Percentiles rank a stretch among this genome's conserved stretches.
Conservation (phyloP, 64 coral and sea anemone species). For the Anthopleura sola region DNA sequence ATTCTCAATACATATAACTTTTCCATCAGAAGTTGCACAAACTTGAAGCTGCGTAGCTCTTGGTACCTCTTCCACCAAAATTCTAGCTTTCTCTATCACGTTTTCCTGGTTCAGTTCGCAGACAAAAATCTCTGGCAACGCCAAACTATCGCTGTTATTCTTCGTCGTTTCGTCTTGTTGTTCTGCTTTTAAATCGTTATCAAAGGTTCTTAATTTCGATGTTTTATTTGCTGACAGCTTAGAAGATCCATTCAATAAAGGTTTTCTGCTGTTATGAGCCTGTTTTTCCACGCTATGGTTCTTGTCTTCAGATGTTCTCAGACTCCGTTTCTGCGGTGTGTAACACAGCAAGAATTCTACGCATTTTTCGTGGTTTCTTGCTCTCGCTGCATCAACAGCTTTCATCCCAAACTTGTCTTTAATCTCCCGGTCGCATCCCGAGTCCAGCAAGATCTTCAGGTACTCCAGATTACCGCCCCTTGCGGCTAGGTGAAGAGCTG, state of each 20-base stretch:
- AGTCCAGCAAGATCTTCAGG: slow-evolving; percentile 26
- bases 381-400: slow-evolving; percentile 37
- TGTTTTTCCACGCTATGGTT: neutral
- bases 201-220: too few species aligned
- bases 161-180: neutral
- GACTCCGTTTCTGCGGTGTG: neutral
- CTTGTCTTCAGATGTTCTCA: neutral
- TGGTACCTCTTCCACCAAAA: neutral
- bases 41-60: neutral
- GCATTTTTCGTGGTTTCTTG: slow-evolving; percentile 23
- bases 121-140: neutral
- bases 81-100: neutral
- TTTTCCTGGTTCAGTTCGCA: neutral
- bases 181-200: neutral
- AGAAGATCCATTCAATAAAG: neutral
- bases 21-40: neutral
- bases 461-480: slow-evolving; percentile 31
- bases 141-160: neutral
- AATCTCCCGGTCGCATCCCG: slow-evolving; percentile 38
- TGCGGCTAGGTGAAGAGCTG: slow-evolving; percentile 48
- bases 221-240: neutral
- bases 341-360: slow-evolving; percentile 42
- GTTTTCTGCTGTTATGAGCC: neutral
- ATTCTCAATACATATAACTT: neutral
- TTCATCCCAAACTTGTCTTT: slow-evolving; percentile 56